These are phyloP conservation scores for Cercopithecus mitis DNA, from an alignment of 2,797 vertebrate genomes.

Conservation along the genomic window DNA sequence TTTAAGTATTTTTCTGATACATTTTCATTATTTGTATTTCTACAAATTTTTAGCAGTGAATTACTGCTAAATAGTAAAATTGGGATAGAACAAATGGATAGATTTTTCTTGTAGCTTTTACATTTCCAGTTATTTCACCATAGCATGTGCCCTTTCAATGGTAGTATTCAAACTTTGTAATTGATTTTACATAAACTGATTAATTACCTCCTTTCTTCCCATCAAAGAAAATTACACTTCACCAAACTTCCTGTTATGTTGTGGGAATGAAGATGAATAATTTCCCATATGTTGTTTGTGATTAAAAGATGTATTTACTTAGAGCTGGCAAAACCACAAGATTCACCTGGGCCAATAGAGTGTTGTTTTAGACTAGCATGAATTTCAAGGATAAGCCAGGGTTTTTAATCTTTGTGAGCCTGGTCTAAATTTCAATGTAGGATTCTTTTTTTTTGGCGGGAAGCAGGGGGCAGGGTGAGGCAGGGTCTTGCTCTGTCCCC, in stretches of 20 bases:
- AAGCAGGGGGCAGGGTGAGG: neutral
- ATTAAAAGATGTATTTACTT: neutral
- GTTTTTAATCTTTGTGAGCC: neutral
- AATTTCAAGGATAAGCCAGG: neutral
- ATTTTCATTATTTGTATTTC: conserved; percentile 14
- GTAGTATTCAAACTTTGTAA: neutral
- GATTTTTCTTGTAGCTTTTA: neutral
- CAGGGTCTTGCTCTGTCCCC: neutral
- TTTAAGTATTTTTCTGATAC: neutral
- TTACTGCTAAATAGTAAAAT: conserved; percentile 36
- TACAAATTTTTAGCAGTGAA: neutral
- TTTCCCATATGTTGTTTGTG: neutral
- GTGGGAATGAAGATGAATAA: neutral
- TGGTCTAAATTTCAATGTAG: neutral
- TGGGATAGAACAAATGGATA: neutral
- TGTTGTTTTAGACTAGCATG: neutral
- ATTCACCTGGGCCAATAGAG: neutral
- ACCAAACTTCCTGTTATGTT: conserved; percentile 1
- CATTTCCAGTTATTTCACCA: conserved; percentile 20
- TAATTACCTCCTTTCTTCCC: neutral
- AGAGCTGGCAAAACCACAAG: neutral
- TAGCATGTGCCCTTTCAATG: neutral
- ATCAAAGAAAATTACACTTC: neutral
- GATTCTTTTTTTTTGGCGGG: neutral
- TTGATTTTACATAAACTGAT: conserved; percentile 35